These are phyloP conservation scores for Lophura nycthemera DNA, from an alignment of 2,113 vertebrate genomes.

Conservation along the genomic window DNA sequence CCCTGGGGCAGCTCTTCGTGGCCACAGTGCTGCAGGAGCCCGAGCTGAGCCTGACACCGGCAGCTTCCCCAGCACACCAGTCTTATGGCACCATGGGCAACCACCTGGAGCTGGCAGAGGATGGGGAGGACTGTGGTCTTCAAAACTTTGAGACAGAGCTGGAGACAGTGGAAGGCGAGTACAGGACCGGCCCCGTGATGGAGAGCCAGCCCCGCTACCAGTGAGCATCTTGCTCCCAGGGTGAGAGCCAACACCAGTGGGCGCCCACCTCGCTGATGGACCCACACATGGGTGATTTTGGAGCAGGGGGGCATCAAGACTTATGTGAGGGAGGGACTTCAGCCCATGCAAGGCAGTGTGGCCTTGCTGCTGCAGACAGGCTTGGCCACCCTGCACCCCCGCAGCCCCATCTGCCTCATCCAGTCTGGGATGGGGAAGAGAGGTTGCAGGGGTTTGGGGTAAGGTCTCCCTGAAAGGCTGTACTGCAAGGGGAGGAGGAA, in stretches of 20 bases:
- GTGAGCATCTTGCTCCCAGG: constrained; percentile 59
- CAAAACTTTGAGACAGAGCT: constrained; percentile 85
- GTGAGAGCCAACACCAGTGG: neutral
- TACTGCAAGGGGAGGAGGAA: neutral
- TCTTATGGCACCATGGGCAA: constrained; percentile 92
- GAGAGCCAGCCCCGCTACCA: constrained; percentile 85
- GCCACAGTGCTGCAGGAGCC: constrained; percentile 93
- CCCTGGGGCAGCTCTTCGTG: constrained; percentile 87
- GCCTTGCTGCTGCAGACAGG: neutral
- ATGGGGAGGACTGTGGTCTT: constrained; percentile 57
- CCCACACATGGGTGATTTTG: neutral
- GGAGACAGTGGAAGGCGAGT: constrained; percentile 80
- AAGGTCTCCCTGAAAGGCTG: neutral
- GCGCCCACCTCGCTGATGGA: neutral
- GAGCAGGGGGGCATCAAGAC: neutral
- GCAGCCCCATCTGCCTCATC: neutral
- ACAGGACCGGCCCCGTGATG: constrained; percentile 80
- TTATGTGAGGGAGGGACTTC: neutral
- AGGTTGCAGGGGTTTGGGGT: neutral
- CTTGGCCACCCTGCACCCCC: neutral
- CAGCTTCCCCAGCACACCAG: constrained; percentile 92
- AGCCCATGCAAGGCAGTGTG: neutral
- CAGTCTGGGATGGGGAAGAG: neutral
- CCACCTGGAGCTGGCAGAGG: constrained; percentile 80
- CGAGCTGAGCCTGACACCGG: constrained; percentile 90